Conservation (phyloP, 37 sponge, comb jelly and placozoan species). For the Hormiphora californensis region DNA sequence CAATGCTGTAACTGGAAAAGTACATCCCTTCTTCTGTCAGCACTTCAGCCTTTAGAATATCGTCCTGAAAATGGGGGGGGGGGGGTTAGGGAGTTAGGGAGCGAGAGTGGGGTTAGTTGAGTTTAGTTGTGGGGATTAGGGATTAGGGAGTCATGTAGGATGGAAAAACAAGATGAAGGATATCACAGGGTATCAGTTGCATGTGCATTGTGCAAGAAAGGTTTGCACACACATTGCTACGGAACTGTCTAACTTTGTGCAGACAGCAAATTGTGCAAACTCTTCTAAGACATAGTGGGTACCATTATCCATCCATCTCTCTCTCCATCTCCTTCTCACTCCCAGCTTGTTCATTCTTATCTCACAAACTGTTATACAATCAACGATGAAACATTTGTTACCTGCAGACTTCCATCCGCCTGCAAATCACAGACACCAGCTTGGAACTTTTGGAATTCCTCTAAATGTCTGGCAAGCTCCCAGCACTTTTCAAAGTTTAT, state of each 20-base stretch:
- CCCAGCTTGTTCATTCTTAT: too few species aligned
- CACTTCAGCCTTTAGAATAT: conserved; percentile 12
- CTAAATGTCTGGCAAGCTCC: conserved; percentile 7
- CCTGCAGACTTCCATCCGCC: conserved; percentile 27
- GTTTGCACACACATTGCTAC: too few species aligned
- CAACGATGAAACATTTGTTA: too few species aligned
- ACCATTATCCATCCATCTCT: too few species aligned
- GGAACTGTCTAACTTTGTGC: too few species aligned
- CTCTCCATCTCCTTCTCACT: too few species aligned
- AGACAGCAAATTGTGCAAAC: too few species aligned
- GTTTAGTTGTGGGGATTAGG: background rate
- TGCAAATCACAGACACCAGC: conserved; percentile 50
- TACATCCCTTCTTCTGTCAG: conserved; percentile 49
- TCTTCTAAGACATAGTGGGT: too few species aligned
- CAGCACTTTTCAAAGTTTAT: conserved; percentile 54
- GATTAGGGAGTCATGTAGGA: background rate
- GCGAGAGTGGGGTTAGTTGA: background rate
- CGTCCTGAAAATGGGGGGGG: background rate
- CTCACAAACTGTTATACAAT: too few species aligned
- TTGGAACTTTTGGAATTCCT: conserved; percentile 37
- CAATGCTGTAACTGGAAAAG: conserved; percentile 24
- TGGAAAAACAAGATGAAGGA: background rate
- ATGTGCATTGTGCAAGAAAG: too few species aligned
- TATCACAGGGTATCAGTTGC: too few species aligned
- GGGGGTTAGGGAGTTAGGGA: background rate